Evolutionary conservation across 1,140 invertebrate species (phyloP), one percentile per base, ranked within the genome.

Genomic region (Heliconius himera): DNA sequence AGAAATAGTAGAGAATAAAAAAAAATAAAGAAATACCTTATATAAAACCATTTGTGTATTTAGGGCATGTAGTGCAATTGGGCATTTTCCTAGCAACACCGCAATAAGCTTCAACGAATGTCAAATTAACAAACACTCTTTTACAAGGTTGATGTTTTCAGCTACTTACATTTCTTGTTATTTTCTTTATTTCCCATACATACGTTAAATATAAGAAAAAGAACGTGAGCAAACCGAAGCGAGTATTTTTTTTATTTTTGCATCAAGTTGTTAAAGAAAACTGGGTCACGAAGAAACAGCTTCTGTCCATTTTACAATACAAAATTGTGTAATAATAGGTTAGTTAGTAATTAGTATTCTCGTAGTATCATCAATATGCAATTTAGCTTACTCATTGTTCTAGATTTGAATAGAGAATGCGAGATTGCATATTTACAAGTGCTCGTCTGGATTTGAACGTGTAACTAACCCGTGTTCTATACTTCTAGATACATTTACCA

Each of bases 221-320:
- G n/a, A 22, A 60, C 29, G 13, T 60, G 36, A 83, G 49, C 29
- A 41, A 74, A 60, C 11, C 73, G 75, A 70, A 71, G 33, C 74
- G 18, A 56, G 41, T 20, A 13, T 70, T 66, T 70, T 79, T 74
- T 54, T 33, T 41, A 74, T 77, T 77, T 74, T 74, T 72, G 70
- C 26, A 76, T 82, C 73, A 79, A 76, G 56, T 46, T 80, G 75
- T 82, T 74, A 82, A 74, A 54, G 41, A n/a, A 18, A 84, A 76
- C 77, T 82, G 72, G 83, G 83, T 82, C 83, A 80, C 54, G 56
- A 78, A 76, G 76, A 80, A 78, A 77, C 76, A 75, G 78, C 82
- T 80, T 83, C 82, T 84, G 83, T 84, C 74, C 70, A 66, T 75
- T 74, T 73, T 76, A 84, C 83, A 84, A 84, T 84, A 82, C 80